Conservation (phyloP, 2,888 invertebrate genomes). For the Ischnura elegans region DNA sequence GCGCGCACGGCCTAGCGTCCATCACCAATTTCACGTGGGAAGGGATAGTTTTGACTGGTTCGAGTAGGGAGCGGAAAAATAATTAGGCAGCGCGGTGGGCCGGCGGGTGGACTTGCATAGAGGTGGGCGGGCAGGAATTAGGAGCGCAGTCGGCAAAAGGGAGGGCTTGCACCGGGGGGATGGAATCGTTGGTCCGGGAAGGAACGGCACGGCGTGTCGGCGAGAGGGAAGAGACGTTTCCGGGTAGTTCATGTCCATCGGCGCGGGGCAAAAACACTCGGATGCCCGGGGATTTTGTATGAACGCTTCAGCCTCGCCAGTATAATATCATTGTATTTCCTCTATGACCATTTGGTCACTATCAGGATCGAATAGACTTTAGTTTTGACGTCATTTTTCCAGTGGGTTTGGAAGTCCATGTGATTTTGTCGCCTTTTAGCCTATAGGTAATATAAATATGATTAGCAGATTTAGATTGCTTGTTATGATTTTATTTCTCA, state of each 20-base stretch:
- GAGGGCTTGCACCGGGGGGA: background rate
- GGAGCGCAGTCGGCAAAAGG: background rate
- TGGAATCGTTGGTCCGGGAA: no score
- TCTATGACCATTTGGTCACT: no score
- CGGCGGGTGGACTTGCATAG: background rate
- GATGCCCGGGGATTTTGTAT: background rate
- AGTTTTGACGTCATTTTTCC: no score
- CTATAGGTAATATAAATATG: no score
- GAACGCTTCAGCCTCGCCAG: background rate
- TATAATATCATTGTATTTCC: background rate
- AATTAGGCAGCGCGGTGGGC: background rate
- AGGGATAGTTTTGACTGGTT: background rate
- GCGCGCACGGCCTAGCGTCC: background rate
- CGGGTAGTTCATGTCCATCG: slow-evolving; percentile 38
- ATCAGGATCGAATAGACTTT: no score
- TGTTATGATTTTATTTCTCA: no score
- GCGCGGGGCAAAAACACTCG: slow-evolving; percentile 14
- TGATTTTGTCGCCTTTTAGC: no score
- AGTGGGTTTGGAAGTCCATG: no score
- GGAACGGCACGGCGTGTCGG: background rate
- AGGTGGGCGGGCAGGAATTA: background rate
- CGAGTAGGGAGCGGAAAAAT: background rate
- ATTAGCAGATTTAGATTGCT: no score
- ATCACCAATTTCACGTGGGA: background rate
- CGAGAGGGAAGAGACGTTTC: slow-evolving; percentile 17